Evolutionary conservation across 2,113 vertebrate genomes (phyloP).

Genomic region (Pycnonotus jocosus): DNA sequence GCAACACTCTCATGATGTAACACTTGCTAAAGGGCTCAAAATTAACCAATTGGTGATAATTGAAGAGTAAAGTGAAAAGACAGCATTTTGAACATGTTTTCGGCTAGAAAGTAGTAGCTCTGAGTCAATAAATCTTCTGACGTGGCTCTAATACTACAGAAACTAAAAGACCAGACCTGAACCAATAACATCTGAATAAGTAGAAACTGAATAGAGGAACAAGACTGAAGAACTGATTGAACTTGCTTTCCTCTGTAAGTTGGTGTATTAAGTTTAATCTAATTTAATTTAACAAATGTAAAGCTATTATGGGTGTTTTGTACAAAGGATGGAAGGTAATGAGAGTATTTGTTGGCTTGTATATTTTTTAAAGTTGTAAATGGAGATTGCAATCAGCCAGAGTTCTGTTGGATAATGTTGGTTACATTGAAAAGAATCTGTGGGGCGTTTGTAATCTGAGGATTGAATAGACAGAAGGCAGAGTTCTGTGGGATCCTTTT

Average conservation of each 20-base stretch:
- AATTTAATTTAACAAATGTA: background rate
- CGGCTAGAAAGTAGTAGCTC: background rate
- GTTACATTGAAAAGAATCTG: background rate
- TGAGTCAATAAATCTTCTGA: background rate
- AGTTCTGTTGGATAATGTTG: background rate
- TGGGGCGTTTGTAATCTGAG: background rate
- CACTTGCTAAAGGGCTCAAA: background rate
- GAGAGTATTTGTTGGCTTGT: background rate
- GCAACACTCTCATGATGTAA: background rate
- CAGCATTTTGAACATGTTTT: background rate
- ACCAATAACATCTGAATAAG: background rate
- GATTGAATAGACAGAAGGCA: background rate
- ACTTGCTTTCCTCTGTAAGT: background rate
- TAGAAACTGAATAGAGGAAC: background rate
- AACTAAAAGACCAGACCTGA: background rate
- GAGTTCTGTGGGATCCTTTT: background rate
- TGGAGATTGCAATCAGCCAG: background rate
- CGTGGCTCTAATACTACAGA: accelerated
- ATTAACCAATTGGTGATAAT: background rate
- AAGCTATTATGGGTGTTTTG: background rate
- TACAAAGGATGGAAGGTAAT: background rate
- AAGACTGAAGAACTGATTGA: background rate
- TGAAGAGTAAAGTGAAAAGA: background rate
- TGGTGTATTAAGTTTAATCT: background rate
- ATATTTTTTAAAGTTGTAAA: background rate